Evolutionary conservation across 1,140 invertebrate genomes (phyloP), one percentile per base, ranked within the genome.

Genomic region (Papilio aristodemus): DNA sequence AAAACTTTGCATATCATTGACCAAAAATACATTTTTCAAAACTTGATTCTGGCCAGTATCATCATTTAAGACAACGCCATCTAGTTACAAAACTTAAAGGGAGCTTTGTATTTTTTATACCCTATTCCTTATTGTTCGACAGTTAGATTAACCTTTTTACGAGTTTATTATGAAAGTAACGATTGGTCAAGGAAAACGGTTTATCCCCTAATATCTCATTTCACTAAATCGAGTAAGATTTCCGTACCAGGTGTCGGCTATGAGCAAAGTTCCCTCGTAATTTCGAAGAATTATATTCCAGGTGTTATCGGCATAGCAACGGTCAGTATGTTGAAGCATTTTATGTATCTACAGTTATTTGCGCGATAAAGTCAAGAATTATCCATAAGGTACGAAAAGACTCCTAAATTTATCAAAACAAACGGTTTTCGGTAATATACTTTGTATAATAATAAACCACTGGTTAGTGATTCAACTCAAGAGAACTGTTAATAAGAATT

Each of bases 211-310:
- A 54, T 25, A 25, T 54, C 46, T 50, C 46, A 50, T 50, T 54
- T 54, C 10, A 8, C 41, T 43, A 22, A 54, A 22, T 50, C 19
- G 19, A 25, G 19, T 54, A 54, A 22, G 46, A 50, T 25, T 22
- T 54, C 4, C 7, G n/a, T 10, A 36, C 13, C 59, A 62, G 59
- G 14, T 62, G 59, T 22, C 32, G 14, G 10, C 32, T 17, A 73
- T 74, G 71, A 19, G 58, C 60, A 38, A 57, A 70, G 46, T 64
- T 70, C 13, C 32, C 46, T 43, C 39, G 37, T 66, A 66, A 70
- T 64, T 70, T 41, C 19, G 14, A 39, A 14, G 27, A 36, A 37
- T 62, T 62, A 39, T 62, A 22, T 36, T 19, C 8, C 32, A 62
- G 59, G 17, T 62, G 59, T 38, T 62, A 62, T 62, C 14, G 59